A percentile compares a stretch with the other conserved stretches of the same genome.
Evolutionary conservation across 2,888 invertebrate genomes (phyloP).

Genomic region (Drosophila tripunctata): DNA sequence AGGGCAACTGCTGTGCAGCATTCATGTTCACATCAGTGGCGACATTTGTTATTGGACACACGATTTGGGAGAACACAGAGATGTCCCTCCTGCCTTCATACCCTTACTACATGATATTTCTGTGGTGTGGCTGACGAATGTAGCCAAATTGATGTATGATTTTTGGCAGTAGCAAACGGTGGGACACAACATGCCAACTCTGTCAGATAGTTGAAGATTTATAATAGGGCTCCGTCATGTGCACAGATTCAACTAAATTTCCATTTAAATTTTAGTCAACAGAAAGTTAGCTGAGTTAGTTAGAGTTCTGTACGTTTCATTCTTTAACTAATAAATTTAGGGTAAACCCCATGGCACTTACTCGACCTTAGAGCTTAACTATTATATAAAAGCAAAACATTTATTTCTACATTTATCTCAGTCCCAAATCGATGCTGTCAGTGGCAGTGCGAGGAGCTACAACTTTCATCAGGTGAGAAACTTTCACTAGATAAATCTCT

Average conservation of each 20-base stretch:
- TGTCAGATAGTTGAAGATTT: conserved; percentile 58
- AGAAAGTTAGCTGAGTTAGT: not conserved
- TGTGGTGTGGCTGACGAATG: conserved; percentile 71
- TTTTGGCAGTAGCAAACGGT: conserved; percentile 45
- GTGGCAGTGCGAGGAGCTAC: conserved; percentile 26
- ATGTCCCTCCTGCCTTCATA: not conserved
- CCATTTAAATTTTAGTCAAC: not conserved
- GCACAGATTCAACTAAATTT: conserved; percentile 23
- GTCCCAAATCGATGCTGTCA: conserved; percentile 41
- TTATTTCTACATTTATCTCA: not conserved
- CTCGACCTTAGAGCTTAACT: not conserved
- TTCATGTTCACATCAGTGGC: conserved; percentile 27
- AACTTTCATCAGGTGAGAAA: conserved; percentile 52
- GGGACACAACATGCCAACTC: conserved; percentile 28
- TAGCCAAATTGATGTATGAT: conserved; percentile 74
- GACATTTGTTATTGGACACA: conserved; percentile 34
- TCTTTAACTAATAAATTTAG: conserved; percentile 7
- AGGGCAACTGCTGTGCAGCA: conserved; percentile 22
- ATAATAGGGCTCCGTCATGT: conserved; percentile 25
- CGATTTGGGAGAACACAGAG: not conserved
- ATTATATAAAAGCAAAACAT: conserved; percentile 3
- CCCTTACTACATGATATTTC: conserved; percentile 44
- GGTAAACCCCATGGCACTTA: not conserved
- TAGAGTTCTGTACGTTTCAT: too few relatives aligned
- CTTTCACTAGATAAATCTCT: conserved; percentile 53